A percentile compares a stretch with the other conserved stretches of the same genome.
phyloP scores from a whole-genome alignment of 92 coral and sea anemone genomes.

The Siderastrea siderea region DNA sequence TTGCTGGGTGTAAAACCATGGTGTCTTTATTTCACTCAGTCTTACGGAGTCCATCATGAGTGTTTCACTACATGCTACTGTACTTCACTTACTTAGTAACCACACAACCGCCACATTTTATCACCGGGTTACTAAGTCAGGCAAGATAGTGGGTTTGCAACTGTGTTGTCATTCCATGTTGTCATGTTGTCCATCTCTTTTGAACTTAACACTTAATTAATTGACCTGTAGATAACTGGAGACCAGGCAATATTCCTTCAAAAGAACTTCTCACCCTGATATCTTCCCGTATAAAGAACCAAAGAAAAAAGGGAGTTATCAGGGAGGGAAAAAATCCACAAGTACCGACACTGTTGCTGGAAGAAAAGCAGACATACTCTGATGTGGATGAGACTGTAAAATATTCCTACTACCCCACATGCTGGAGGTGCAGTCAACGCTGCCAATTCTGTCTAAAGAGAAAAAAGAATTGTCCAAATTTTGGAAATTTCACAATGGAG shows the following conservation, averaged over 20 bases:
- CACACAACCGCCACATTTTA: too few species aligned
- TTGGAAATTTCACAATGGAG: constrained; percentile 58
- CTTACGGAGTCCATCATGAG: too few species aligned
- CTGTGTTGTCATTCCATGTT: too few species aligned
- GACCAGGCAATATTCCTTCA: constrained; percentile 46
- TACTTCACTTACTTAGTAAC: too few species aligned
- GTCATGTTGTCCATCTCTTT: too few species aligned
- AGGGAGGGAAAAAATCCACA: constrained; percentile 23
- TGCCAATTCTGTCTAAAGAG: constrained; percentile 55
- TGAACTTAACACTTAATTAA: neutral
- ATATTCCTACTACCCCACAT: neutral
- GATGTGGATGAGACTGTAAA: constrained; percentile 45
- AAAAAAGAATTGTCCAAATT: constrained; percentile 12
- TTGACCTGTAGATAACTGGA: constrained; percentile 43
- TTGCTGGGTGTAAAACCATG: too few species aligned
- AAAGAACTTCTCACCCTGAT: constrained; percentile 56
- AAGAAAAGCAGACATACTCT: constrained; percentile 12
- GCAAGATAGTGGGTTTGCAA: too few species aligned
- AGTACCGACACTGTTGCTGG: constrained; percentile 34
- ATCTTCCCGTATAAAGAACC: constrained; percentile 50
- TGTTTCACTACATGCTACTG: too few species aligned
- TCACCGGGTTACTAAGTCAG: too few species aligned
- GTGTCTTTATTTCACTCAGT: too few species aligned
- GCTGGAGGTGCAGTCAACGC: constrained; percentile 67
- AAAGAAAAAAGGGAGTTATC: constrained; percentile 8